Evolutionary conservation across 2,797 vertebrate genomes (phyloP), one percentile per base, ranked within the genome.

Genomic region (Gymnodraco acuticeps): DNA sequence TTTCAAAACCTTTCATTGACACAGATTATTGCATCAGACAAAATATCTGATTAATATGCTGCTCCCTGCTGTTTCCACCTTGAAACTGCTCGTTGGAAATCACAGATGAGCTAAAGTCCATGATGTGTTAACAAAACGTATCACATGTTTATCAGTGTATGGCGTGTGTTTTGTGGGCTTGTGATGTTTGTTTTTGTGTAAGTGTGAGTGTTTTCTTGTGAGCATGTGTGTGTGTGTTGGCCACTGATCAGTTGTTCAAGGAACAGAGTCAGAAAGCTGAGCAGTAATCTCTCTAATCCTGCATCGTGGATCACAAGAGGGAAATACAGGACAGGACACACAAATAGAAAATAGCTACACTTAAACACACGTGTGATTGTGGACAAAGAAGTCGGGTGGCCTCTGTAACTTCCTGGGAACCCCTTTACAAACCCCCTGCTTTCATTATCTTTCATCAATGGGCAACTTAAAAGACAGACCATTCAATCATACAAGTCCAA

Each of bases 251-350:
- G 54, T 59, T 73, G 54, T 59, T 42, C 51, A 80, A 41, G 13
- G 58, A 80, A 46, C 56, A 80, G 62, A 75, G 73, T 85, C 81
- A 83, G 67, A 77, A 64, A 84, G 70, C 62, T 52, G 27, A 20
- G 27, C 62, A 43, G 71, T 92, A 90, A 93, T 91, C 88, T 88
- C 80, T 83, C 51, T 93, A 91, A 93, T 93, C 91, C 83, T 70
- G 53, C 70, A 75, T 85, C 70, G 78, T 87, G 70, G 81, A 87
- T 90, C 77, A 86, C 70, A 71, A 56, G 69, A 61, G 66, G 46
- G 82, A 91, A 92, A 84, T 73, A 38, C 33, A 77, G 80, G 74
- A 71, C 62, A 80, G 55, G 77, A 16, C 27, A 80, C 83, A 82
- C 81, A 82, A 85, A 75, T 33, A 73, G 64, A 73, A 85, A 86